These are phyloP conservation scores for rat (Rattus norvegicus) DNA, from an alignment of 2,113 vertebrate species.

Conservation along the genomic window DNA sequence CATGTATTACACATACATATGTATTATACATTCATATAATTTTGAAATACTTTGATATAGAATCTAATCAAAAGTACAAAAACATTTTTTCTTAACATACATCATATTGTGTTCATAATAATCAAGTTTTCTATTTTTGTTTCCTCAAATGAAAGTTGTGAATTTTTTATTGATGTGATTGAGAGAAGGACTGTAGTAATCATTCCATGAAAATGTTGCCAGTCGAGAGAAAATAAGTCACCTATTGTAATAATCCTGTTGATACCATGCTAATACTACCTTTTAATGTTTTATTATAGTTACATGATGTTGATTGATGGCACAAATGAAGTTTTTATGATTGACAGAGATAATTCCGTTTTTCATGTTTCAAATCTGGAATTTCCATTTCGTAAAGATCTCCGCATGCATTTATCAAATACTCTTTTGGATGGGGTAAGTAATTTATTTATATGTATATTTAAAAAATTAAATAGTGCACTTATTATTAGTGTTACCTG, in stretches of 20 bases:
- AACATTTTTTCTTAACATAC: not conserved
- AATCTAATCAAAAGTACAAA: slow-evolving; percentile 55
- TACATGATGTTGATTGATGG: slow-evolving; percentile 99
- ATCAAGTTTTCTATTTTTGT: slow-evolving; percentile 2
- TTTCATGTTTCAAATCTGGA: slow-evolving; percentile 97
- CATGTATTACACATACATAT: not conserved
- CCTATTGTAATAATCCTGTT: not conserved
- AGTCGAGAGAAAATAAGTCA: not conserved
- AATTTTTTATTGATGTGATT: slow-evolving; percentile 28
- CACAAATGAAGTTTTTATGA: slow-evolving; percentile 97
- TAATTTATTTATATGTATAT: not conserved
- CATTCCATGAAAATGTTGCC: slow-evolving; percentile 1
- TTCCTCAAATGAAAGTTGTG: slow-evolving; percentile 1
- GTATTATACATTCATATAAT: not conserved
- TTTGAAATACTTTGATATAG: not conserved
- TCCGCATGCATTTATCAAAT: slow-evolving; percentile 91
- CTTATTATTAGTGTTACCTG: not conserved
- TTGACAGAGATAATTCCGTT: slow-evolving; percentile 96
- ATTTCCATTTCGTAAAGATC: slow-evolving; percentile 98
- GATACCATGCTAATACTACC: slow-evolving; percentile 35
- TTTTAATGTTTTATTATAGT: slow-evolving; percentile 84
- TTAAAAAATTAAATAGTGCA: not conserved
- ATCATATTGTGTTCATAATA: slow-evolving; percentile 43
- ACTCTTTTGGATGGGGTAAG: slow-evolving; percentile 98
- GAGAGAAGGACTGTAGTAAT: not conserved